These are phyloP conservation scores for Labroides dimidiatus DNA, from an alignment of 2,797 vertebrate species.

Conservation along the genomic window DNA sequence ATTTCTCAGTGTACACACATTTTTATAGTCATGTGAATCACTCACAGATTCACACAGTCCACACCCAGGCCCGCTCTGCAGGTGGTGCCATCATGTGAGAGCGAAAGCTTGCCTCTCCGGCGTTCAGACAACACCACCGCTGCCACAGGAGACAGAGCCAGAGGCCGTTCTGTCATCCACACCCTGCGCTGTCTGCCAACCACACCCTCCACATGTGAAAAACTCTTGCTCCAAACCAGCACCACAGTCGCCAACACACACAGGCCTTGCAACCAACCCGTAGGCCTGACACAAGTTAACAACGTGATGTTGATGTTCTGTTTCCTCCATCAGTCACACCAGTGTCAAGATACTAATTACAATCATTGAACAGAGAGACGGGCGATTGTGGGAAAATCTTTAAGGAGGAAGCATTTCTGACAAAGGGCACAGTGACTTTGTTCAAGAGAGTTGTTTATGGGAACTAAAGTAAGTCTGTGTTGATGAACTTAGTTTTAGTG, in stretches of 20 bases:
- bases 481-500: constrained; percentile 70
- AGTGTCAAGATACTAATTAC: constrained; percentile 79
- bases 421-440: constrained; percentile 67
- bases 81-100: constrained; percentile 71
- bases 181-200: constrained; percentile 72
- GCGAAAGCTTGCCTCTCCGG: constrained; percentile 38
- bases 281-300: constrained; percentile 73
- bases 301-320: constrained; percentile 72
- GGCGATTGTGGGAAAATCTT: constrained; percentile 67
- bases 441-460: constrained; percentile 54
- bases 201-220: constrained; percentile 84
- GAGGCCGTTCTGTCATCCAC: constrained; percentile 66
- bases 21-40: constrained; percentile 73
- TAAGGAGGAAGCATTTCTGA: constrained; percentile 61
- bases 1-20: constrained; percentile 46
- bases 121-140: constrained; percentile 56
- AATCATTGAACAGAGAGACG: constrained; percentile 58
- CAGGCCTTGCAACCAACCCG: constrained; percentile 66
- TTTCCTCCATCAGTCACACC: constrained; percentile 66
- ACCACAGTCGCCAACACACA: constrained; percentile 68
- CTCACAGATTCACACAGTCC: constrained; percentile 77
- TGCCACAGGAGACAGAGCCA: constrained; percentile 62
- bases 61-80: constrained; percentile 73
- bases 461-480: constrained; percentile 64
- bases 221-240: constrained; percentile 57